phyloP scores from a whole-genome alignment of 1,140 invertebrate genomes.

The Bombus waltoni region DNA sequence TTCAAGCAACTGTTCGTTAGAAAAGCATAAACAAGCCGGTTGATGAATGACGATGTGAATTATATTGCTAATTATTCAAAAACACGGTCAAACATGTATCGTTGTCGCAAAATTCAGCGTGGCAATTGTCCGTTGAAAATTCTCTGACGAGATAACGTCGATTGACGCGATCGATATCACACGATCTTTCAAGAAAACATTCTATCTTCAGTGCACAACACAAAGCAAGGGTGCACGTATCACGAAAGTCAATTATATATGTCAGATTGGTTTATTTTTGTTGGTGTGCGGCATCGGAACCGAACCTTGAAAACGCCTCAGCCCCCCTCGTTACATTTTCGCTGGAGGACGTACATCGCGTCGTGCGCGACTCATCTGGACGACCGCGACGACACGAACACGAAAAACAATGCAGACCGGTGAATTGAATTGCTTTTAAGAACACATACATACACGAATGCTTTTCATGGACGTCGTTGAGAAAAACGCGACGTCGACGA shows the following conservation, averaged over 20 bases:
- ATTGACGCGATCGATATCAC: not conserved
- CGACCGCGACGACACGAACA: not conserved
- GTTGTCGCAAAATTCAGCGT: not conserved
- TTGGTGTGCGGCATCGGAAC: not conserved
- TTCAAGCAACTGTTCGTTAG: not conserved
- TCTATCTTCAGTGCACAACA: not conserved
- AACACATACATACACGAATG: constrained; percentile 7
- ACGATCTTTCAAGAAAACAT: not conserved
- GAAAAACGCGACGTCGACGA: not conserved
- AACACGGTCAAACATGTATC: not conserved
- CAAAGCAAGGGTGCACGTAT: not conserved
- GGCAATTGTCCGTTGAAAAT: not conserved
- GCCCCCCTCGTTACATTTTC: not conserved
- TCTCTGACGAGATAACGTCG: not conserved
- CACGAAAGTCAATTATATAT: not conserved
- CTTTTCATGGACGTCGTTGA: constrained; percentile 10
- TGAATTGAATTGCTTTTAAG: constrained; percentile 5
- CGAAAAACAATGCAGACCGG: constrained; percentile 17
- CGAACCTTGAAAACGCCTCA: not conserved
- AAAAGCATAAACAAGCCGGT: not conserved
- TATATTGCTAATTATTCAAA: not conserved
- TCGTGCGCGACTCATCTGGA: not conserved
- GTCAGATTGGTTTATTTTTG: constrained; percentile 22
- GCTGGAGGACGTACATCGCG: not conserved
- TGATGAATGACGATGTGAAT: not conserved